Evolutionary conservation across 2,113 vertebrate species (phyloP), one percentile per base, ranked within the genome.

Genomic region (Lagopus leucura): DNA sequence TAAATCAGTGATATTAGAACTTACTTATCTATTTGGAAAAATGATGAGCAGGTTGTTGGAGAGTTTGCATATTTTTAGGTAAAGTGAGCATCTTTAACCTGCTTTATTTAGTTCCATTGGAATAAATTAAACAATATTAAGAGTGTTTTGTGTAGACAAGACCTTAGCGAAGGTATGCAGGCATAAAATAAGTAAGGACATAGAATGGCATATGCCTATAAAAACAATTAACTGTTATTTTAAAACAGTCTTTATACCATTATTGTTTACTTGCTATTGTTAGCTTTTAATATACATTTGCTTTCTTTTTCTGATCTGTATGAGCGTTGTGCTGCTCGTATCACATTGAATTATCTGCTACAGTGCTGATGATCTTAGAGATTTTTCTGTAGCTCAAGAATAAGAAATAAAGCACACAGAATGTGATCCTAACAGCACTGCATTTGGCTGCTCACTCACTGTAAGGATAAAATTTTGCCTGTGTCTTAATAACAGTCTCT

Each of bases 271-370:
- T 88, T 86, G 73, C 76, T 66, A 60, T 83, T 8, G 81, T 81
- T 88, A 79, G 13, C 21, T 82, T 85, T 70, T 72, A 78, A 85
- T 82, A 84, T 61, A 64, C 43, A 20, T 52, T 45, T 72, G 28
- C 36, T 90, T 94, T 77, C 83, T 82, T 89, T 85, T 83, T 45
- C 82, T 78, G 61, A 83, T 77, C 43, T 45, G 74, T 66, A 76
- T 54, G 45, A 65, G 69, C 9, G 32, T 21, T 76, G 36, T 47
- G 21, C 40, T 90, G 63, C 30, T 75, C 45, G 71, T 42, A 48
- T 67, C 57, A 82, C 65, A 92, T 78, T 93, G 38, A 75, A 96
- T 95, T 94, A 90, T 70, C 52, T 57, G 69, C 34, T 32, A 38
- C n/a, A 76, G 78, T 58, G 43, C 36, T 74, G 42, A 57, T 43